Evolutionary conservation across 2,888 invertebrate genomes (phyloP), one percentile per base, ranked within the genome.

Genomic region (Rosalia funebris): DNA sequence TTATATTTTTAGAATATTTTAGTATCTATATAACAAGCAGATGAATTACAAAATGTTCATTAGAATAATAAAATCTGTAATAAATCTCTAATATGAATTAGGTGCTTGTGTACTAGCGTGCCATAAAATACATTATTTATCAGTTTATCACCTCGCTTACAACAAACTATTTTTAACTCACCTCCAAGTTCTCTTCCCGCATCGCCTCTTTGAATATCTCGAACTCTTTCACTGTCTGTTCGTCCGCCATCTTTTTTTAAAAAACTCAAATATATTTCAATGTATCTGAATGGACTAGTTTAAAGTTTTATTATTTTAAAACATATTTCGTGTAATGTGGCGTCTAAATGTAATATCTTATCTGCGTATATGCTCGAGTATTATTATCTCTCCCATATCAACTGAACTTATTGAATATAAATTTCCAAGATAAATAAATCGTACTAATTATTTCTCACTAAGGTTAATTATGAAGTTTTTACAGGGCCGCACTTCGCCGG

Each of bases 181-280:
- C 75, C 66, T 65, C 64, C 7, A 71, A 50, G 59, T 72, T 71
- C 41, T 75, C 74, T 17, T 72, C 72, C 16, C 57, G 63, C 55
- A 75, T 63, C 2, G 71, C 74, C 16, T 75, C 73, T 55, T 71
- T 73, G 59, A 75, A 74, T 32, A 71, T 59, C 47, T 69, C 64
- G n/a, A 75, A 69, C 55, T 73, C 72, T n/a, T 65, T 42, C n/a
- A 45, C 31, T 9, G 50, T 60, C 42, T 55, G 47, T 17, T 58
- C 34, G 9, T 68, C 63, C 3, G 41, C 62, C 69, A 68, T 69
- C 57, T 58, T 65, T 55, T 9, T 52, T n/a, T 12, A 10, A 11
- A 12, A 44, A 5, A 5, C 11, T n/a, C 2, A 34, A 20, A 41
- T 31, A 41, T 42, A 42, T 17, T 53, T 17, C 31, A 53, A 39